phyloP scores from a whole-genome alignment of 2,113 vertebrate genomes.

The Brachirus orientalis region DNA sequence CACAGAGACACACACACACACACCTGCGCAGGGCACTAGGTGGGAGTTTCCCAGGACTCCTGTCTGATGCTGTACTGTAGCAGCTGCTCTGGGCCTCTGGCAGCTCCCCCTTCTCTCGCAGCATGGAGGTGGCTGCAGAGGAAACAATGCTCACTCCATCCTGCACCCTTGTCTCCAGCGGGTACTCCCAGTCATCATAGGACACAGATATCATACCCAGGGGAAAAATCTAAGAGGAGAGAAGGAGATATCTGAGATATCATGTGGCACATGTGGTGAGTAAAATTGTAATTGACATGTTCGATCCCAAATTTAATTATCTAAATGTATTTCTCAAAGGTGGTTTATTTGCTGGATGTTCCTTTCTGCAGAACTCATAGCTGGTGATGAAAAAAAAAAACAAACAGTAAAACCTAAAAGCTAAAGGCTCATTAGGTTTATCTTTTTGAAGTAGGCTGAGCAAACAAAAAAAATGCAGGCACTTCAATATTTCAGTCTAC shows the following conservation, averaged over 20 bases:
- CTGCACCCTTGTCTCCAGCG: constrained; percentile 88
- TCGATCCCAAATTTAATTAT: too few species aligned
- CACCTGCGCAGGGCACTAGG: constrained; percentile 93
- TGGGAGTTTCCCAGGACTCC: constrained; percentile 84
- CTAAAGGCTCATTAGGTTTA: too few species aligned
- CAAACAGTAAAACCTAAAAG: too few species aligned
- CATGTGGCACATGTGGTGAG: constrained; percentile 1
- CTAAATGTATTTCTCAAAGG: too few species aligned
- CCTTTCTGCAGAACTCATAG: too few species aligned
- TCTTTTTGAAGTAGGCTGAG: neutral
- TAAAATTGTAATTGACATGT: constrained; percentile 18
- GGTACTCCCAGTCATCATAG: constrained; percentile 97
- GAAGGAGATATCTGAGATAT: constrained; percentile 24
- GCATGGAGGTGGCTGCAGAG: constrained; percentile 90
- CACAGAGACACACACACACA: constrained; percentile 48
- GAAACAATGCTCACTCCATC: constrained; percentile 94
- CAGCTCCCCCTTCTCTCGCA: constrained; percentile 91
- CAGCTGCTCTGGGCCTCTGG: constrained; percentile 93
- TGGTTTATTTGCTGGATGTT: too few species aligned
- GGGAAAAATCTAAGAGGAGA: constrained; percentile 83
- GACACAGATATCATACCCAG: constrained; percentile 95
- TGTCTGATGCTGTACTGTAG: constrained; percentile 86
- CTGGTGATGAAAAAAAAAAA: too few species aligned
- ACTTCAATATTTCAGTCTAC: constrained; percentile 19
- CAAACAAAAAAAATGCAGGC: constrained; percentile 25